These are phyloP conservation scores for Tragelaphus scriptus DNA, from an alignment of 2,113 vertebrate genomes.

Conservation along the genomic window DNA sequence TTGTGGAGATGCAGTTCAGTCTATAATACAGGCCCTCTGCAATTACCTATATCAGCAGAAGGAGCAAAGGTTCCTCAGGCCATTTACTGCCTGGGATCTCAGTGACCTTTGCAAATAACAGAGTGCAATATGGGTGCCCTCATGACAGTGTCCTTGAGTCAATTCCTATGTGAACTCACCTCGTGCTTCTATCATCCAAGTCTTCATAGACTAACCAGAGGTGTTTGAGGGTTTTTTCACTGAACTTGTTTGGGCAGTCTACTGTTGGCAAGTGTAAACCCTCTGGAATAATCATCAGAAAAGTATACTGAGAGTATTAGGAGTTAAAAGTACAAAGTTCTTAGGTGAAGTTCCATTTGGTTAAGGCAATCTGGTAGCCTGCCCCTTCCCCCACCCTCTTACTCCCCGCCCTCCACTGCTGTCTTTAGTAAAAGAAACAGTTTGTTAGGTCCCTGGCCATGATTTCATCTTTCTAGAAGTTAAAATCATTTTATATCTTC, in stretches of 20 bases:
- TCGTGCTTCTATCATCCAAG: not conserved
- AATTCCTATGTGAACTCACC: not conserved
- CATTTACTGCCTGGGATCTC: not conserved
- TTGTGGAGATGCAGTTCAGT: not conserved
- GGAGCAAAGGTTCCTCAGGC: not conserved
- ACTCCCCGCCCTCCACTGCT: rapidly evolving
- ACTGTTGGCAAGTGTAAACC: too few relatives aligned
- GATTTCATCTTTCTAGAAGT: not conserved
- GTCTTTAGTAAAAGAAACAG: not conserved
- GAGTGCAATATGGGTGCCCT: rapidly evolving
- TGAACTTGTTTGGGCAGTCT: not conserved
- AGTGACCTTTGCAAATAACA: not conserved
- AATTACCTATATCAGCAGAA: not conserved
- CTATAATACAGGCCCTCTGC: not conserved
- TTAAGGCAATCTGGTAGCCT: too few relatives aligned
- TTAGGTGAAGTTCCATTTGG: not conserved
- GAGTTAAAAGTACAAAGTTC: not conserved
- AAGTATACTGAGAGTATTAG: not conserved
- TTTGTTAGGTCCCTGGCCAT: not conserved
- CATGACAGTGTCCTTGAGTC: rapidly evolving
- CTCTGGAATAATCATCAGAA: not conserved
- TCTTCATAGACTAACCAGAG: not conserved
- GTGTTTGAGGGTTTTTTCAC: not conserved
- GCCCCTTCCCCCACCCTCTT: rapidly evolving
- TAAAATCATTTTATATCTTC: not conserved